These are phyloP conservation scores for Eonycteris spelaea DNA, from an alignment of 2,113 vertebrate genomes.

Conservation along the genomic window DNA sequence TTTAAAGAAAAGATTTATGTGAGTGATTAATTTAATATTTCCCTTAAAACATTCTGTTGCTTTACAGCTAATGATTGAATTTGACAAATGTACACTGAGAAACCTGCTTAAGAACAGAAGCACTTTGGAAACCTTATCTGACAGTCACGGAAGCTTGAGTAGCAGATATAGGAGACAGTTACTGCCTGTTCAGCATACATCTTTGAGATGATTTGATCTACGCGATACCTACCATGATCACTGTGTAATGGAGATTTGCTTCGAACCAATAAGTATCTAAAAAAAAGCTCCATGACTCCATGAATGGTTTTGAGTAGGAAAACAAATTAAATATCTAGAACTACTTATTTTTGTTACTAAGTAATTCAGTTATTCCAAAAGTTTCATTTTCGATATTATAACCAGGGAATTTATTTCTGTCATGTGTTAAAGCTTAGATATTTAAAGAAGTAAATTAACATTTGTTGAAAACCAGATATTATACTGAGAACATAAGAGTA, in stretches of 20 bases:
- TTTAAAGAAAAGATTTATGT: conserved; percentile 12
- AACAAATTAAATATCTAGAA: not conserved
- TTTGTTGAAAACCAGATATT: not conserved
- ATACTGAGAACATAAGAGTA: not conserved
- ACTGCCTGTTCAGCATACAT: not conserved
- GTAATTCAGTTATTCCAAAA: not conserved
- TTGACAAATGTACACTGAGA: not conserved
- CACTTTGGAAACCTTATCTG: not conserved
- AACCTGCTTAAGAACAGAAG: not conserved
- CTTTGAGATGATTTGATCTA: not conserved
- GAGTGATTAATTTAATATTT: not conserved
- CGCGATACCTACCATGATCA: not conserved
- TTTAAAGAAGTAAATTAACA: not conserved
- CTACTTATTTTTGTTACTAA: not conserved
- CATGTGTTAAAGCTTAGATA: not conserved
- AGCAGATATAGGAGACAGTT: not conserved
- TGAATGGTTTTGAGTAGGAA: not conserved
- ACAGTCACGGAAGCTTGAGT: not conserved
- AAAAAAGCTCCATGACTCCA: not conserved
- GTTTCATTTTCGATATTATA: not conserved
- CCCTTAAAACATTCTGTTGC: not conserved
- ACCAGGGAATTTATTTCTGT: not conserved
- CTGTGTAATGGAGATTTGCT: not conserved
- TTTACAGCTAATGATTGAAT: not conserved
- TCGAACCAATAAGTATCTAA: not conserved